These are phyloP conservation scores for Dendroctonus ponderosae DNA, from an alignment of 1,140 invertebrate species.

Conservation along the genomic window DNA sequence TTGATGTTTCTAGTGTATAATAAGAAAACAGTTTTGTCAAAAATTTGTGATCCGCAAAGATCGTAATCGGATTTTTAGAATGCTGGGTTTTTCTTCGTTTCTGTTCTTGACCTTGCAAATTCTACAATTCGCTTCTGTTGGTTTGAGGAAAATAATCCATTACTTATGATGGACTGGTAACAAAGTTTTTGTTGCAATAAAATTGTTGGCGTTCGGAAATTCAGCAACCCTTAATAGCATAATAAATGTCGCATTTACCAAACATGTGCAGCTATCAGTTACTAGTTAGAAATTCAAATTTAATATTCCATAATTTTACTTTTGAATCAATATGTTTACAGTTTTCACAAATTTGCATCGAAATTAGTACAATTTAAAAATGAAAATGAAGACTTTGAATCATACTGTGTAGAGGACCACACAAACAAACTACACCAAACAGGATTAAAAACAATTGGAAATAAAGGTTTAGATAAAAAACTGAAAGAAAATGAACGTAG, in stretches of 20 bases:
- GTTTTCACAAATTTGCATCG: too few relatives aligned
- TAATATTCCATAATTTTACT: too few relatives aligned
- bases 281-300: too few relatives aligned
- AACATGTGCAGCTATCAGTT: too few relatives aligned
- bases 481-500: too few relatives aligned
- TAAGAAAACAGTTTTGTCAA: slow-evolving; percentile 1
- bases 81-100: not conserved
- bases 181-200: not conserved
- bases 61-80: not conserved
- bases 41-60: slow-evolving; percentile 5
- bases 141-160: not conserved
- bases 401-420: too few relatives aligned
- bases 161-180: not conserved
- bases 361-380: too few relatives aligned
- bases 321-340: too few relatives aligned
- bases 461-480: too few relatives aligned
- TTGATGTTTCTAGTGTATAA: not conserved
- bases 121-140: not conserved
- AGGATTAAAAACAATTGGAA: too few relatives aligned
- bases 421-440: too few relatives aligned
- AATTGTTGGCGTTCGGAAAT: not conserved
- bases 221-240: not conserved
- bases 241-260: not conserved
- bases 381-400: too few relatives aligned
- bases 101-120: not conserved